Evolutionary conservation across 2,888 invertebrate genomes (phyloP), one percentile per base, ranked within the genome.

Genomic region (Temnothorax unifasciatus): DNA sequence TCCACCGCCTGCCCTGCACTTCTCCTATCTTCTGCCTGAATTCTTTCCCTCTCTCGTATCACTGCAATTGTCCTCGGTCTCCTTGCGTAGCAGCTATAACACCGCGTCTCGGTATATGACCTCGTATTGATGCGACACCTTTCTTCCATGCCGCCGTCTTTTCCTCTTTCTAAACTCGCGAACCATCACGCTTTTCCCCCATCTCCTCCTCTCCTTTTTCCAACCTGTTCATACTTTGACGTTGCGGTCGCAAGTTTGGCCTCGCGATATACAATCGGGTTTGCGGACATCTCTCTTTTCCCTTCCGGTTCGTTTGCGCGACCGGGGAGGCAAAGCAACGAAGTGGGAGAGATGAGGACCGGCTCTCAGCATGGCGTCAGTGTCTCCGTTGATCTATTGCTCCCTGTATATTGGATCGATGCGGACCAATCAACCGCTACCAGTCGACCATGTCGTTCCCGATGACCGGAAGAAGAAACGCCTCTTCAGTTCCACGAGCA

Each of bases 351-450:
- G 47, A 34, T 57, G 84, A 75, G 81, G 61, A 73, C 63, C 61
- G 63, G 68, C 63, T 47, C 41, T 85, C 85, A 86, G 87, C 85
- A 90, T 91, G 90, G 90, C 90, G 90, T 90, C 88, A 87, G 85
- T 89, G 88, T 90, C 89, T 82, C 79, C 85, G 82, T 82, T 92
- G 92, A 92, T 92, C 90, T 92, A 91, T 92, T 86, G 91, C 89
- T 89, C 87, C 84, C 86, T 84, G 89, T 88, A 82, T 88, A 81
- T 79, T 74, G 86, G 90, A 92, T 92, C 92, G 92, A 92, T 91
- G 87, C 88, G 90, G 87, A 86, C 89, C 92, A 90, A 92, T 91
- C 92, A 89, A 90, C 88, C 82, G 87, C 77, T 86, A 76, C 83
- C 76, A 84, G 82, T 86, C 85, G 86, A 85, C 76, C 85, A 79